phyloP scores from a whole-genome alignment of 2,888 invertebrate genomes.

The Ormyrus labotus region DNA sequence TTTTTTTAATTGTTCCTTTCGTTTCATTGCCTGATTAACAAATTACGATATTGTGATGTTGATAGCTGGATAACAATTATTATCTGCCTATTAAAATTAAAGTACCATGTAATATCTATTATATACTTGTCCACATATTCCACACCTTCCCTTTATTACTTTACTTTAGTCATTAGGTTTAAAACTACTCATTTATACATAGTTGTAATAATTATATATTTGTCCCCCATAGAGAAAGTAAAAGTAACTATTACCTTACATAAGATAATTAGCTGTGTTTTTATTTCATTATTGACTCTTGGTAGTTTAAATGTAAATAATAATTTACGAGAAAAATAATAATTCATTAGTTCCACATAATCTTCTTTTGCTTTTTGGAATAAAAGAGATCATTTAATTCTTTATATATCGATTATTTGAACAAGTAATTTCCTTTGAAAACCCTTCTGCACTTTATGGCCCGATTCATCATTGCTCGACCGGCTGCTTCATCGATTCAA shows the following conservation, averaged over 20 bases:
- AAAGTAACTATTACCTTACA: constrained; percentile 39
- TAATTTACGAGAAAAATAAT: constrained; percentile 4
- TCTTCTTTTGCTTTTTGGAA: constrained; percentile 9
- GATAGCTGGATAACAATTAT: constrained; percentile 36
- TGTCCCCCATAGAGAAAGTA: constrained; percentile 35
- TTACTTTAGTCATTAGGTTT: constrained; percentile 42
- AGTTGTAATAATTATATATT: constrained; percentile 34
- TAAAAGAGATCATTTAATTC: not conserved
- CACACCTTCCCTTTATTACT: constrained; percentile 7
- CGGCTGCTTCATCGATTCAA: constrained; percentile 13
- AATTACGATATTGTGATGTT: constrained; percentile 34
- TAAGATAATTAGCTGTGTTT: constrained; percentile 23
- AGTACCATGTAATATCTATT: constrained; percentile 27
- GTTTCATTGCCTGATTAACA: constrained; percentile 22
- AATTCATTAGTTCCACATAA: constrained; percentile 7
- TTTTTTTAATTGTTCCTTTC: constrained; percentile 12
- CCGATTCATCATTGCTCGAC: constrained; percentile 12
- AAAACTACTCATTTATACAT: constrained; percentile 27
- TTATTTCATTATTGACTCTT: not conserved
- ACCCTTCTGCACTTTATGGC: constrained; percentile 51
- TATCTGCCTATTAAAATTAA: constrained; percentile 39
- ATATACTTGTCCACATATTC: constrained; percentile 25
- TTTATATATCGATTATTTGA: constrained; percentile 9
- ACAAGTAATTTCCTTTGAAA: constrained; percentile 29
- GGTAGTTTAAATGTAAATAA: constrained; percentile 37